phyloP scores from a whole-genome alignment of 1,140 invertebrate species.

The Archivesica marissinica region DNA sequence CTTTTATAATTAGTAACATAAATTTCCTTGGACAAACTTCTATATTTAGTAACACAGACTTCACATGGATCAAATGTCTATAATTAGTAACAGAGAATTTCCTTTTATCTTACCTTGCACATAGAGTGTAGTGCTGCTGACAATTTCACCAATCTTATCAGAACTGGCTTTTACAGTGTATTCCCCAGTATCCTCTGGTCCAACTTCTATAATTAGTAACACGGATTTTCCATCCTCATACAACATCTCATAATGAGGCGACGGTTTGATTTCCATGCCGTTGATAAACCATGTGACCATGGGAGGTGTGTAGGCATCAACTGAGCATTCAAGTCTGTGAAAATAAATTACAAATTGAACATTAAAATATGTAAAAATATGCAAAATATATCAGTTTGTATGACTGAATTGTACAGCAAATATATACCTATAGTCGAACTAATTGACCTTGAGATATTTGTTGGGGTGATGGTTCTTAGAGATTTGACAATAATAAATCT shows the following conservation, averaged over 20 bases:
- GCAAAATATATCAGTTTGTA: too few relatives aligned
- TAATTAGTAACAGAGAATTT: too few relatives aligned
- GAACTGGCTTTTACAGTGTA: slow-evolving; percentile 97
- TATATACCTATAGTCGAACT: too few relatives aligned
- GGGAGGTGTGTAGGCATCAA: slow-evolving; percentile 80
- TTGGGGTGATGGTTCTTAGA: too few relatives aligned
- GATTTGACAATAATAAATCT: too few relatives aligned
- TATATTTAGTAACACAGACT: too few relatives aligned
- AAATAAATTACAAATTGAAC: neutral
- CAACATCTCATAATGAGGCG: slow-evolving; percentile 82
- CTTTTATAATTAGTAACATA: too few relatives aligned
- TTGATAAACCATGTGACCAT: slow-evolving; percentile 83
- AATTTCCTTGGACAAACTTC: too few relatives aligned
- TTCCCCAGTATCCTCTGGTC: slow-evolving; percentile 96
- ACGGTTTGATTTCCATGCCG: slow-evolving; percentile 82
- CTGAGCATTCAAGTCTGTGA: slow-evolving; percentile 81
- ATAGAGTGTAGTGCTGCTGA: slow-evolving; percentile 81
- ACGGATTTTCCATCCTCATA: slow-evolving; percentile 79
- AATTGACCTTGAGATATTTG: too few relatives aligned
- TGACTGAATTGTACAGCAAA: too few relatives aligned
- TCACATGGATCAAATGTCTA: too few relatives aligned
- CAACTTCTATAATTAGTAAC: slow-evolving; percentile 90
- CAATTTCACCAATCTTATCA: slow-evolving; percentile 91
- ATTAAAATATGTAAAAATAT: too few relatives aligned
- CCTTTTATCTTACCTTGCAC: slow-evolving; percentile 77